Evolutionary conservation across 2,888 invertebrate genomes (phyloP).

Genomic region (Agrilus biguttatus): DNA sequence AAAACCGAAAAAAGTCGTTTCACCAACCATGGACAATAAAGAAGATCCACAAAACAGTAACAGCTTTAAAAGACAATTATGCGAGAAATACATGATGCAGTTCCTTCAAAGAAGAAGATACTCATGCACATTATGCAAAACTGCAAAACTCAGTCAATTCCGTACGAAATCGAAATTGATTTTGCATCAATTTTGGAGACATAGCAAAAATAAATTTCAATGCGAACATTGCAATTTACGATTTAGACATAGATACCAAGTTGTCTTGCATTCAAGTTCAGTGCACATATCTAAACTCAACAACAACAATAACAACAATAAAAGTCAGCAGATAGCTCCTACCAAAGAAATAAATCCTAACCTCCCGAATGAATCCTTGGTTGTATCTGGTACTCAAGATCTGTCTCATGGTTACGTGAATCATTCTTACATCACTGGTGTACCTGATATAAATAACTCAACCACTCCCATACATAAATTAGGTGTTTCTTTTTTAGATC

Average conservation of each 20-base stretch:
- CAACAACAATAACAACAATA: conserved; percentile 14
- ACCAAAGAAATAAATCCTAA: conserved; percentile 19
- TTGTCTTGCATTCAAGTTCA: conserved; percentile 33
- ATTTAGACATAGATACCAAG: conserved; percentile 35
- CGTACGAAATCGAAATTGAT: conserved; percentile 32
- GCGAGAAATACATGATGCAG: conserved; percentile 28
- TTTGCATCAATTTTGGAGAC: conserved; percentile 38
- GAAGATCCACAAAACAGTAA: conserved; percentile 19
- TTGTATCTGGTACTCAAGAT: conserved; percentile 23
- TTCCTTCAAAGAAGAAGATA: conserved; percentile 24
- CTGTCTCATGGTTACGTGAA: conserved; percentile 19
- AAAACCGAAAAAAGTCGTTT: conserved; percentile 33
- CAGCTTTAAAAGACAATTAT: conserved; percentile 18
- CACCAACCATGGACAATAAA: conserved; percentile 26
- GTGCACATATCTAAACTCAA: conserved; percentile 21
- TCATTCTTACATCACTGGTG: conserved; percentile 17
- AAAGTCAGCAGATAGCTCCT: conserved; percentile 20
- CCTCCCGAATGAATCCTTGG: conserved; percentile 12
- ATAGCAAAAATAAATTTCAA: conserved; percentile 27
- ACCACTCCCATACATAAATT: conserved; percentile 28
- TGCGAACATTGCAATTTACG: conserved; percentile 35
- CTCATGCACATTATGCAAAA: conserved; percentile 27
- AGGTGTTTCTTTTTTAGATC: conserved; percentile 31
- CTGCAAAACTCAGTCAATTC: conserved; percentile 28
- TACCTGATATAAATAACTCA: conserved; percentile 24